phyloP scores from a whole-genome alignment of 2,888 invertebrate genomes.

The Drosophila helvetica region DNA sequence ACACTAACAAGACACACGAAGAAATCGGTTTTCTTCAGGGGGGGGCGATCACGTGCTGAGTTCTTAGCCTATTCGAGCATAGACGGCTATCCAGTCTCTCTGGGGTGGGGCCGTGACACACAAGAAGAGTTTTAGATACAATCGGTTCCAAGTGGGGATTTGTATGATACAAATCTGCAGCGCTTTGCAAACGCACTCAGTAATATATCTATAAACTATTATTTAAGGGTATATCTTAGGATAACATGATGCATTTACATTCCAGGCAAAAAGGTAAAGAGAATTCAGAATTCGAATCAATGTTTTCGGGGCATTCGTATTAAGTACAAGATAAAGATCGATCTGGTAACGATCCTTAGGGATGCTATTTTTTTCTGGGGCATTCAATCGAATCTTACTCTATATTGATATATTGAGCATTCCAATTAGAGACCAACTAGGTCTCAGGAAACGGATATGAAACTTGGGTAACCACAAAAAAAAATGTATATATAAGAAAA shows the following conservation, averaged over 20 bases:
- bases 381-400: slow-evolving; percentile 61
- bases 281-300: slow-evolving; percentile 12
- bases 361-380: slow-evolving; percentile 56
- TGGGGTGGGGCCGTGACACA: slow-evolving; percentile 54
- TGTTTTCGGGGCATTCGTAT: slow-evolving; percentile 52
- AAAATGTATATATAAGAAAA: slow-evolving; percentile 37
- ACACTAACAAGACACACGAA: slow-evolving; percentile 50
- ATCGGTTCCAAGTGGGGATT: slow-evolving; percentile 17
- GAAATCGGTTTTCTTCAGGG: slow-evolving; percentile 14
- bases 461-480: slow-evolving; percentile 63
- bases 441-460: slow-evolving; percentile 55
- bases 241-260: slow-evolving; percentile 66
- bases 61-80: slow-evolving; percentile 14
- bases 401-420: slow-evolving; percentile 46
- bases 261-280: slow-evolving; percentile 50
- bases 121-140: slow-evolving; percentile 36
- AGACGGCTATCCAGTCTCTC: slow-evolving; percentile 66
- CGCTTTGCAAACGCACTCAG: slow-evolving; percentile 27
- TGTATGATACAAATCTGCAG: slow-evolving; percentile 42
- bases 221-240: slow-evolving; percentile 25
- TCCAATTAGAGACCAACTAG: slow-evolving; percentile 38
- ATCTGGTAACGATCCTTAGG: slow-evolving; percentile 14
- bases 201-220: slow-evolving; percentile 17
- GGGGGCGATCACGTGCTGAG: slow-evolving; percentile 27
- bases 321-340: slow-evolving; percentile 58